Evolutionary conservation across 1,140 invertebrate genomes (phyloP).

Genomic region (Heliconius nattereri): DNA sequence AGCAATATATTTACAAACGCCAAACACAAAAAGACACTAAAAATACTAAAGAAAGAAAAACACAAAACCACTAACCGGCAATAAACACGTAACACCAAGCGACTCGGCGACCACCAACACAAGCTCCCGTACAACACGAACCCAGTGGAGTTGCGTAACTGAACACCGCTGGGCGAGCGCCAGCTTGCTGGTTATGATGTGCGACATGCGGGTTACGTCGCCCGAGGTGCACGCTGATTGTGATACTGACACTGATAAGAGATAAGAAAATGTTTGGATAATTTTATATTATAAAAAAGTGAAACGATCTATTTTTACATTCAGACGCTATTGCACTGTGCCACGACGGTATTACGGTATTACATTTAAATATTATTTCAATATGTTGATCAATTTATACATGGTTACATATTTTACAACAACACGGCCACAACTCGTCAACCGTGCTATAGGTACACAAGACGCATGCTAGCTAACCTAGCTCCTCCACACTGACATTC

Average conservation of each 20-base stretch:
- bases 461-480: conserved; percentile 57
- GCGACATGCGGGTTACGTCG: conserved; percentile 88
- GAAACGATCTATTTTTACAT: no score
- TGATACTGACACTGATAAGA: conserved; percentile 81
- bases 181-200: conserved; percentile 86
- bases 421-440: no score
- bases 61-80: conserved; percentile 32
- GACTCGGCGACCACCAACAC: conserved; percentile 74
- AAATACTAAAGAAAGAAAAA: no score
- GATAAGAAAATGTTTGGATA: neutral
- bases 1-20: no score
- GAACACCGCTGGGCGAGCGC: conserved; percentile 81
- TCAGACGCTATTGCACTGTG: neutral
- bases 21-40: no score
- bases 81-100: conserved; percentile 49
- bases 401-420: no score
- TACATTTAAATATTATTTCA: neutral
- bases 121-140: conserved; percentile 81
- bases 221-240: conserved; percentile 89
- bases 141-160: conserved; percentile 85
- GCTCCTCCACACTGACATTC: conserved; percentile 72
- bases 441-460: no score
- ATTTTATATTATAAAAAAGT: no score
- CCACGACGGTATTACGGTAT: neutral
- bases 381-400: no score